Base-by-base conservation (phyloP, 2,888 invertebrate species). In the Orgyia antiqua region DNA sequence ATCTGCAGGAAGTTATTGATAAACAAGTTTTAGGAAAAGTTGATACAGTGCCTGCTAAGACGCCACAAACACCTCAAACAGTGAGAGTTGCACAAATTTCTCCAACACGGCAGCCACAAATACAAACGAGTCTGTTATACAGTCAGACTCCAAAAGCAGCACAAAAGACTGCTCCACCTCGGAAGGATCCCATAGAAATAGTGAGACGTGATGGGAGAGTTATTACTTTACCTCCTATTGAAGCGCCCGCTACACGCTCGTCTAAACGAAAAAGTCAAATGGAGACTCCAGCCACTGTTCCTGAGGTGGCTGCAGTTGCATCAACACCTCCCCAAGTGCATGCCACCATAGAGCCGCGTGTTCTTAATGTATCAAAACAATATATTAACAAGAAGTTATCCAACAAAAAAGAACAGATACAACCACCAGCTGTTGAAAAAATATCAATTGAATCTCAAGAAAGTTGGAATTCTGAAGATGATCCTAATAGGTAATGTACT, bases 401-500 rank as follows among this genome's bases (percentile, higher is more conserved):
- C 8, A 51, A 30, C 27, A 83, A 73, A 36, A 83, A 53, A 30
- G 79, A 78, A 32, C 57, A 33, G 32, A 11, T 50, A 28, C 58
- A 52, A 40, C 28, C 54, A 18, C 53, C 67, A 27, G 49, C 51
- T 10, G 4, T 32, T 8, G 86, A 68, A 49, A 84, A 72, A 71
- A 51, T 57, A 71, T 84, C 87, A 36, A 83, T 78, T 24, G 90
- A 89, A 58, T 90, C 90, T 33, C 89, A 89, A 58, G 92, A 89
- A 45, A 89, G 88, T 65, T 90, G 89, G 67, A 92, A 92, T 72
- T 94, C 94, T n/a, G 96, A 96, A 76, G 96, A 97, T 78, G 97
- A 97, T 88, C 97, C 97, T 5, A 92, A 94, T 59, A 93, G 89
- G 89, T 89, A 73, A 17, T 9, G 6, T 15, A 15, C 6, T n/a